phyloP scores from a whole-genome alignment of 2,113 vertebrate species.

The Cololabis saira region DNA sequence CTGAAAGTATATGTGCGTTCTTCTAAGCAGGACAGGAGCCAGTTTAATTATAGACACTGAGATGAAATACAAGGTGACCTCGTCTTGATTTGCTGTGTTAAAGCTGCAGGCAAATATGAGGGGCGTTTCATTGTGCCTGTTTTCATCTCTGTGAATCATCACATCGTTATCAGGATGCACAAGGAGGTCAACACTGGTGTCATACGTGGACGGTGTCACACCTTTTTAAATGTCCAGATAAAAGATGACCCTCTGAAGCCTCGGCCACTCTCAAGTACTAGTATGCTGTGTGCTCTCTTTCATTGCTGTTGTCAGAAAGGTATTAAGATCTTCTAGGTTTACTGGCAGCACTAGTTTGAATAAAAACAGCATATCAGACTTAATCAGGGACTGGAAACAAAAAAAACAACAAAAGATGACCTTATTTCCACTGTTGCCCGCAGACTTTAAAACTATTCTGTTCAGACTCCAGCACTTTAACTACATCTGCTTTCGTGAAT shows the following conservation, averaged over 20 bases:
- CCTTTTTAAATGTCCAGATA: too few species aligned
- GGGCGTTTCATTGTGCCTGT: neutral
- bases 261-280: too few species aligned
- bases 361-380: too few species aligned
- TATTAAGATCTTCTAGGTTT: too few species aligned
- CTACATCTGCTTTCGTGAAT: neutral
- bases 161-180: slow-evolving; percentile 15
- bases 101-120: slow-evolving; percentile 26
- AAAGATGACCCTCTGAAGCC: too few species aligned
- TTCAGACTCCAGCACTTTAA: neutral
- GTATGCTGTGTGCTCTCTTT: too few species aligned
- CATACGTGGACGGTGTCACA: too few species aligned
- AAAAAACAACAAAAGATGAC: too few species aligned
- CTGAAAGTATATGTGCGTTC: slow-evolving; percentile 41
- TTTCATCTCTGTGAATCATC: slow-evolving; percentile 31
- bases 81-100: neutral
- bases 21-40: slow-evolving; percentile 5
- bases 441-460: neutral
- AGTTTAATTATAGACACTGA: slow-evolving; percentile 33
- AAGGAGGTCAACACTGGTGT: slow-evolving; percentile 6
- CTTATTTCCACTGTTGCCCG: too few species aligned
- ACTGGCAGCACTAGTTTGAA: too few species aligned
- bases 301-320: neutral
- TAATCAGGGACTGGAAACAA: too few species aligned
- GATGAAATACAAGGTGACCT: slow-evolving; percentile 44